Base-by-base conservation (phyloP, 2,797 vertebrate genomes). In the Girardinus metallicus region DNA sequence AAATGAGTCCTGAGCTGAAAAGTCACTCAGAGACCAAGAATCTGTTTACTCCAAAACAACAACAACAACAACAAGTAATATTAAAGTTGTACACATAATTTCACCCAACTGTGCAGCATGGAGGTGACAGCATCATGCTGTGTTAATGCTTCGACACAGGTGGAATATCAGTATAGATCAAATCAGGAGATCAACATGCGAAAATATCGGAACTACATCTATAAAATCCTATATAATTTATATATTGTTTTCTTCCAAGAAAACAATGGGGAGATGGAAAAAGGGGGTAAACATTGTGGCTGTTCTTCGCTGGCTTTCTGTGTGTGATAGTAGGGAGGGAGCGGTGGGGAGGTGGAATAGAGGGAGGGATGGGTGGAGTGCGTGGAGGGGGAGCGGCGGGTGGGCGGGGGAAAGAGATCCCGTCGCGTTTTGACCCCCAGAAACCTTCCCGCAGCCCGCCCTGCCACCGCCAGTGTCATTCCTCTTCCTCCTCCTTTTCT, bases 381-480 rank as follows among this genome's bases (percentile, higher is more conserved):
- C 4, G 34, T 39, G 51, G 47, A 21, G 47, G 11, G 3, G n/a
- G 71, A 31, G 79, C 43, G 76, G 90, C n/a, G n/a, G n/a, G n/a
- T n/a, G n/a, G n/a, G n/a, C n/a, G 89, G 89, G 87, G 88, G 73
- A 80, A 86, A 92, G 94, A 93, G 92, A 95, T 94, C 95, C 95
- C 94, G 95, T 93, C 90, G 95, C 91, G 96, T 95, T 96, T 95
- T 96, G 96, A 96, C 95, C 95, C 95, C 93, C 92, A 79, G 88
- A 95, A 95, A 94, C 95, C 94, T 94, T 94, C 93, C 89, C 76
- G 46, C 89, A 83, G 89, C 87, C 92, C 84, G 77, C 53, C 53
- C 57, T 39, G 53, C 92, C 91, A 93, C 91, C 91, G 87, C 82
- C 80, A 85, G 76, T 80, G 77, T 23, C 92, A 81, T 72, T 77